Evolutionary conservation across 1,140 invertebrate species (phyloP), one percentile per base, ranked within the genome.

Genomic region (Papilio xuthus): DNA sequence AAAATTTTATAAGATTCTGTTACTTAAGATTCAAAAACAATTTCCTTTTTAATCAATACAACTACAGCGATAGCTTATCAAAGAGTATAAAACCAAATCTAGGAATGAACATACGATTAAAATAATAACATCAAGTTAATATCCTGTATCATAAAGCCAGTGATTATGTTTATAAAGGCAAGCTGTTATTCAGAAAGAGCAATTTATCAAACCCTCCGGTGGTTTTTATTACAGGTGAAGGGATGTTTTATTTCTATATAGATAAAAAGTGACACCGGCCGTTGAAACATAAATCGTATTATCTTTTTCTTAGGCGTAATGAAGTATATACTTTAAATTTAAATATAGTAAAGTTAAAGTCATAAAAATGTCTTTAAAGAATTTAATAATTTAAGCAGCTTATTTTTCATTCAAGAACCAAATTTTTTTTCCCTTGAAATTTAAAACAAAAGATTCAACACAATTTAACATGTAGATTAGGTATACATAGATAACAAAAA

Each of bases 91-190:
- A n/a, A 53, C 50, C n/a, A 53, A 53, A 47, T 47, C 44, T 47
- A 0, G 18, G 2, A n/a, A 53, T 9, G 20, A 53, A 53, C 7
- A 53, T n/a, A 53, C 18, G 9, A 53, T 20, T 8, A 20, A 53
- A 53, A n/a, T 53, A 53, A 20, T 53, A 53, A 53, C n/a, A n/a
- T 53, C 50, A 18, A 53, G 50, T 53, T 53, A 53, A 53, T 53
- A 9, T 53, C 18, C 50, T 53, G 18, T n/a, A 53, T 53, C 13
- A 20, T 53, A 53, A 53, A 47, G 44, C 15, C 44, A 47, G 44
- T 15, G 13, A 53, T 53, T 20, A 9, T 53, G 50, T 20, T 53
- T 53, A 53, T 53, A n/a, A 53, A 53, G 50, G 50, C 50, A 53
- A 20, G 50, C n/a, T 53, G 50, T 53, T 47, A 47, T 50, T 53